Percentiles rank a stretch among this genome's conserved stretches.
phyloP scores from a whole-genome alignment of 2,113 vertebrate species.

The Microtus richardsoni region DNA sequence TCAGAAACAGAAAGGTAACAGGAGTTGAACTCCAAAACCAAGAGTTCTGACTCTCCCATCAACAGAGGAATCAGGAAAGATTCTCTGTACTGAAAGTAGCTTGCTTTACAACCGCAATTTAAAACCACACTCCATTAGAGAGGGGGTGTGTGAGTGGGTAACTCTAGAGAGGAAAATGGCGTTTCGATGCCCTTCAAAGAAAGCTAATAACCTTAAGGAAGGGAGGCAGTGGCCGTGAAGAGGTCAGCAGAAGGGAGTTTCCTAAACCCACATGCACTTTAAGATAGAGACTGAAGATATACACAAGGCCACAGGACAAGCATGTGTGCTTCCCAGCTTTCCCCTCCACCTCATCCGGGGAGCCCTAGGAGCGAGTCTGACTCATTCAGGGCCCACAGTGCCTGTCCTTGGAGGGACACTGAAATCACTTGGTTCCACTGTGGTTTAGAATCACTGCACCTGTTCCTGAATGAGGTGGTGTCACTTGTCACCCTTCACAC shows the following conservation, averaged over 20 bases:
- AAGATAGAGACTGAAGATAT: background rate
- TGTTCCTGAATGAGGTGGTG: background rate
- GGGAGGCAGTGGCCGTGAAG: background rate
- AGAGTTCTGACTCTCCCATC: background rate
- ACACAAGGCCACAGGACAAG: background rate
- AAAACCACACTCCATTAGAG: constrained; percentile 73
- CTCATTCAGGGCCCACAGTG: background rate
- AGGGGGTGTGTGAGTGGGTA: background rate
- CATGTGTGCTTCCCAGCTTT: background rate
- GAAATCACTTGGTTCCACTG: background rate
- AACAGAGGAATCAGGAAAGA: constrained; percentile 41
- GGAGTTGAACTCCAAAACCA: background rate
- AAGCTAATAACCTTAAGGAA: background rate
- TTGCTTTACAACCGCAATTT: constrained; percentile 41
- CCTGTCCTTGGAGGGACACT: background rate
- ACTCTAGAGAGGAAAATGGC: background rate
- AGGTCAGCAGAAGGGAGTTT: background rate
- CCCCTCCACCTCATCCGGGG: background rate
- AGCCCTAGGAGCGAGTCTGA: background rate
- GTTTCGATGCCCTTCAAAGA: background rate
- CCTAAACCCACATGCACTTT: background rate
- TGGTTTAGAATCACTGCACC: background rate
- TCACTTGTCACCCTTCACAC: background rate
- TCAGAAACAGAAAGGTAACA: background rate
- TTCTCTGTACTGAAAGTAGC: background rate